Percentiles rank a stretch among this genome's conserved stretches.
These are phyloP conservation scores for Caradrina kadenii DNA, from an alignment of 2,888 invertebrate genomes.

Conservation along the genomic window DNA sequence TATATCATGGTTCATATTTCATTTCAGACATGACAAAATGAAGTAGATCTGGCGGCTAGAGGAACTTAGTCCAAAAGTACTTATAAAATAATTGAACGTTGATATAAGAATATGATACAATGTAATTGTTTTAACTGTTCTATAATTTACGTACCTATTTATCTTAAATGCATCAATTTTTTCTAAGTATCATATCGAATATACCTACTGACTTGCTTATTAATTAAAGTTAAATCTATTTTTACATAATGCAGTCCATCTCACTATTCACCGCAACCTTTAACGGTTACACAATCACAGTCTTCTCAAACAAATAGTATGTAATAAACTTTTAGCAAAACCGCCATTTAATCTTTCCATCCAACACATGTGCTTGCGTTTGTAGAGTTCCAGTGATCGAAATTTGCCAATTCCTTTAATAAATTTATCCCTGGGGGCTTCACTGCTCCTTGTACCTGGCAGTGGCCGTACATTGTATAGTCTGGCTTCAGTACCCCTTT, in stretches of 20 bases:
- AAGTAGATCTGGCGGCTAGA: no score
- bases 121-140: background rate
- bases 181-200: background rate
- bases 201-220: constrained; percentile 13
- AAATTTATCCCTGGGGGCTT: constrained; percentile 76
- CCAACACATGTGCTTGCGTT: constrained; percentile 68
- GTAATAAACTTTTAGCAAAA: background rate
- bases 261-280: constrained; percentile 4
- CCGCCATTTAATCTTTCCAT: constrained; percentile 33
- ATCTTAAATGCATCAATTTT: constrained; percentile 21
- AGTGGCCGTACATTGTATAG: constrained; percentile 76
- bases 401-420: constrained; percentile 68
- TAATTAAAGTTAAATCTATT: background rate
- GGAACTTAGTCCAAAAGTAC: no score
- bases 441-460: constrained; percentile 74
- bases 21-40: no score
- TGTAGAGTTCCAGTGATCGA: constrained; percentile 75
- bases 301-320: constrained; percentile 22
- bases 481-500: constrained; percentile 70
- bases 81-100: background rate
- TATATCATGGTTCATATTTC: no score
- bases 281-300: constrained; percentile 21
- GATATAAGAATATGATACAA: background rate
- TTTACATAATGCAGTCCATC: constrained; percentile 12
- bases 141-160: background rate